Conservation (phyloP, 2,797 vertebrate species). For the Chelon labrosus region DNA sequence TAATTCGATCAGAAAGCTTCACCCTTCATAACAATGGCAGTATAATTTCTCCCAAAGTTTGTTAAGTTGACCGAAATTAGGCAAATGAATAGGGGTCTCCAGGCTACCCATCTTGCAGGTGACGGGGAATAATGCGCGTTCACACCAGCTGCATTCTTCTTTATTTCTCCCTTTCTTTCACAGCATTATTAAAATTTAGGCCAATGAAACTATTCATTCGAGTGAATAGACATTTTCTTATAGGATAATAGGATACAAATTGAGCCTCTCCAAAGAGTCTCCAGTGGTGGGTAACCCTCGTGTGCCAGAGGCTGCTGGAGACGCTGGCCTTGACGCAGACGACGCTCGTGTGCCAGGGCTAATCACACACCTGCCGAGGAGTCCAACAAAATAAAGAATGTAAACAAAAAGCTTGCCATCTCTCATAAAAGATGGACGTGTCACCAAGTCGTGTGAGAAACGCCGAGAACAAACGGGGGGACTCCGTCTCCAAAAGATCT, state of each 20-base stretch:
- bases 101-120: constrained; percentile 96
- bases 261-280: constrained; percentile 97
- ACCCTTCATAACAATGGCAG: constrained; percentile 98
- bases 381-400: constrained; percentile 90
- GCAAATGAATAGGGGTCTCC: constrained; percentile 99
- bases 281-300: constrained; percentile 93
- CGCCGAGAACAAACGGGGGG: constrained; percentile 95
- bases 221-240: constrained; percentile 99
- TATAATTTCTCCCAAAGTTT: constrained; percentile 99
- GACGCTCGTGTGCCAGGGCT: constrained; percentile 94
- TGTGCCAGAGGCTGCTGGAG: constrained; percentile 95
- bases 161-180: constrained; percentile 94
- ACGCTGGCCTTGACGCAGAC: constrained; percentile 83
- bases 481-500: constrained; percentile 95
- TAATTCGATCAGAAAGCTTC: constrained; percentile 99
- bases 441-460: constrained; percentile 99
- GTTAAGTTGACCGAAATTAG: constrained; percentile 99
- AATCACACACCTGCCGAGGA: constrained; percentile 96
- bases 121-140: constrained; percentile 97
- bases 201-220: constrained; percentile 98
- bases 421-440: constrained; percentile 95
- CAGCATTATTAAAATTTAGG: constrained; percentile 99
- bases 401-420: constrained; percentile 95
- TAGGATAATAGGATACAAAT: constrained; percentile 99
- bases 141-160: constrained; percentile 98